phyloP scores from a whole-genome alignment of 30 jellyfish, hydroid and myxozoan species.

The Mastigias papua region DNA sequence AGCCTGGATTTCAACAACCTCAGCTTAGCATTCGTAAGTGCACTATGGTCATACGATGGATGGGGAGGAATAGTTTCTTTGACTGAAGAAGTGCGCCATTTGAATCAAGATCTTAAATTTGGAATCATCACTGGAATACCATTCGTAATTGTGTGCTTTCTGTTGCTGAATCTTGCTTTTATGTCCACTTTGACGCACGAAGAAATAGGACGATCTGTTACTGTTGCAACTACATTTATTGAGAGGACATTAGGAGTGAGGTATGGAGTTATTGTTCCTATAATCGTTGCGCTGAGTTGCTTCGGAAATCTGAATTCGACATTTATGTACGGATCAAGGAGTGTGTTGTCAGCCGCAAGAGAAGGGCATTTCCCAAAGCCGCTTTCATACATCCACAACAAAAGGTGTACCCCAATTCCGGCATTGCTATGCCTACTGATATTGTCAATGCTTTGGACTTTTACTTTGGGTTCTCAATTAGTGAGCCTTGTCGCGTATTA shows the following conservation, averaged over 20 bases:
- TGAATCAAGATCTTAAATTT: constrained; percentile 45
- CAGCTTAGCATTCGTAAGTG: constrained; percentile 55
- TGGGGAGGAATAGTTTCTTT: constrained; percentile 56
- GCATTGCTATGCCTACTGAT: constrained; percentile 32
- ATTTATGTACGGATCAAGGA: not conserved
- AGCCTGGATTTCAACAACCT: constrained; percentile 17
- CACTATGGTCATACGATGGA: constrained; percentile 80
- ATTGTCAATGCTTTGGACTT: constrained; percentile 44
- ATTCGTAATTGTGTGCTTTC: constrained; percentile 46
- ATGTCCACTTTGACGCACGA: constrained; percentile 46
- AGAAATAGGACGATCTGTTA: constrained; percentile 48
- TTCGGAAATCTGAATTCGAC: constrained; percentile 15
- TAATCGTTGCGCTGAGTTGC: constrained; percentile 58
- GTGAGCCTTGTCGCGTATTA: not conserved
- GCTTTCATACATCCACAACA: constrained; percentile 56
- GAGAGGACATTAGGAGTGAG: constrained; percentile 35
- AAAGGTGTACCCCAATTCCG: constrained; percentile 72
- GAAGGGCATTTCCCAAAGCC: constrained; percentile 81
- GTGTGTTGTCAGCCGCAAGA: constrained; percentile 72
- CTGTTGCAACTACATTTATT: constrained; percentile 72
- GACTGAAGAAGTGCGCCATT: constrained; percentile 63
- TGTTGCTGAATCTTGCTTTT: constrained; percentile 45
- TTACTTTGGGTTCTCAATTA: constrained; percentile 56
- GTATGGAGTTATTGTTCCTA: constrained; percentile 40
- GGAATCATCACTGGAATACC: constrained; percentile 56